Evolutionary conservation across 2,113 vertebrate genomes (phyloP), one percentile per base, ranked within the genome.

Genomic region (Neoarius graeffei): DNA sequence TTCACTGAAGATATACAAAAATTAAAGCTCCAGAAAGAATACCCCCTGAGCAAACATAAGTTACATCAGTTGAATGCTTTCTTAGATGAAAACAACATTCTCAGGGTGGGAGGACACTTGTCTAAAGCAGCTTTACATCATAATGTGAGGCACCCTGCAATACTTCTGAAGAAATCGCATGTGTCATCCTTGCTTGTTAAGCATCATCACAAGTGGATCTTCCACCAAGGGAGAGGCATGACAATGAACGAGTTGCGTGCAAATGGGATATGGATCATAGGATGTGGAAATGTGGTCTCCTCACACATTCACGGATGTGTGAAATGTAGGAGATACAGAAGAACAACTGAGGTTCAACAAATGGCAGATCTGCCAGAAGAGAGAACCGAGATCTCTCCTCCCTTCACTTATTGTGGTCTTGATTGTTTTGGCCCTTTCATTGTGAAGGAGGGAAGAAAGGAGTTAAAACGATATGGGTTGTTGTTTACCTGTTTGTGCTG

Each of bases 291-390:
- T 0, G 25, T 85, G 52, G 83, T 73, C 25, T 85, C 82, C 13
- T 83, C 69, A 73, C 69, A 73, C 30, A 73, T 73, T 73, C 42
- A 42, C 30, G 27, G 14, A 30, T 35, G 30, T 69, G 82, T 60
- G 59, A 85, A 59, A 74, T 85, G 69, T 85, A 85, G 84, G 56
- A 74, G 69, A 57, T 85, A 85, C 54, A 74, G 69, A 85, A 85
- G 69, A 76, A 27, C 27, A 8, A 74, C 67, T 42, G 42, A 42
- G 42, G 42, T 42, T 42, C 42, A 42, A 42, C 42, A 42, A 42
- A 42, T 42, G 42, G 48, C 52, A 80, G 69, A 74, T 59, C 54
- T 85, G 8, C 84, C 52, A 1, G 52, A 85, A 74, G 52, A 80
- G 76, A 86, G 87, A 85, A 88, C 71, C 3, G 59, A 85, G 23